Evolutionary conservation across 2,888 invertebrate genomes (phyloP).

Genomic region (Volucella zonaria): DNA sequence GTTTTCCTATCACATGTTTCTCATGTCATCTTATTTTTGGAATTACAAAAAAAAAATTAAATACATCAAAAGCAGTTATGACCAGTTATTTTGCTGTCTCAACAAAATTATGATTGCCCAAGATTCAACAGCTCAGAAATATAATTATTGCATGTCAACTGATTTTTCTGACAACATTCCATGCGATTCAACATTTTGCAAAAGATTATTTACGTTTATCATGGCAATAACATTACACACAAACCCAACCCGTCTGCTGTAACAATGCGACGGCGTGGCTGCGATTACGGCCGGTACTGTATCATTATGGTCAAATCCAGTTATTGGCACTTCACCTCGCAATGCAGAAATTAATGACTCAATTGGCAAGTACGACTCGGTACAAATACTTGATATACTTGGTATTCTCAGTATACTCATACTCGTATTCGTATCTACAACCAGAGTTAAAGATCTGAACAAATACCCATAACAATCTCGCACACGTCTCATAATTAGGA

Average conservation of each 20-base stretch:
- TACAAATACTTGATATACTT: no score
- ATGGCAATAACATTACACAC: slow-evolving; percentile 13
- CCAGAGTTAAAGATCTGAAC: slow-evolving; percentile 35
- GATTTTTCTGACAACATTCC: slow-evolving; percentile 21
- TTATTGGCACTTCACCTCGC: slow-evolving; percentile 69
- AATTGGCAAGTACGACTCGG: slow-evolving; percentile 41
- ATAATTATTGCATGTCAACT: neutral
- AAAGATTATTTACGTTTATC: slow-evolving; percentile 22
- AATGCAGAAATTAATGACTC: slow-evolving; percentile 72
- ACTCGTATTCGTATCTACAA: neutral
- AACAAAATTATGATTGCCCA: slow-evolving; percentile 1
- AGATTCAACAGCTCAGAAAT: neutral
- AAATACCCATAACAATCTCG: slow-evolving; percentile 67
- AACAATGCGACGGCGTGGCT: no score
- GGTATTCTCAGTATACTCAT: neutral
- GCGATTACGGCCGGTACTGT: slow-evolving; percentile 12
- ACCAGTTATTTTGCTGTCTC: neutral
- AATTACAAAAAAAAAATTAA: no score
- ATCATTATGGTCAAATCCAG: slow-evolving; percentile 67
- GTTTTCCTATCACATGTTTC: no score
- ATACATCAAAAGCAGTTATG: neutral
- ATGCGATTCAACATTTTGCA: slow-evolving; percentile 9
- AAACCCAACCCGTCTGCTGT: neutral
- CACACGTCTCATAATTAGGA: slow-evolving; percentile 74
- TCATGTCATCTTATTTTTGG: no score